phyloP scores from a whole-genome alignment of 2,888 invertebrate genomes.

The Hanleya hanleyi region DNA sequence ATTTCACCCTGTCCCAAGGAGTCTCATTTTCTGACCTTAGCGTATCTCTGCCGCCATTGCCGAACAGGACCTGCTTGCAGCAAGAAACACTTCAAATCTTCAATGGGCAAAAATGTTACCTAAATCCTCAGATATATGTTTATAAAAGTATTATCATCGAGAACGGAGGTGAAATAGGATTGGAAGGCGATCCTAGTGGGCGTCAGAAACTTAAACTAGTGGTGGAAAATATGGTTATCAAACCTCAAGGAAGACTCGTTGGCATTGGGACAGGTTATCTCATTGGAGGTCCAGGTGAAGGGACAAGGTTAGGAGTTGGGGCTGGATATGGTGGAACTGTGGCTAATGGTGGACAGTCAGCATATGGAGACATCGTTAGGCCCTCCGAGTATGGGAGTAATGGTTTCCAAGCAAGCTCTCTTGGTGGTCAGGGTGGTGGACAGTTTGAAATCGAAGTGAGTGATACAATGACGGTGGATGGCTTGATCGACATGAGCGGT shows the following conservation, averaged over 20 bases:
- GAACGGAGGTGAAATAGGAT: constrained; percentile 41
- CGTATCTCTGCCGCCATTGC: constrained; percentile 7
- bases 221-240: constrained; percentile 40
- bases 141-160: constrained; percentile 43
- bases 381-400: constrained; percentile 53
- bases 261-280: constrained; percentile 41
- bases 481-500: constrained; percentile 50
- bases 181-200: constrained; percentile 44
- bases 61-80: constrained; percentile 27
- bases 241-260: constrained; percentile 40
- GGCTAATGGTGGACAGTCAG: constrained; percentile 46
- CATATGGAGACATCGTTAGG: constrained; percentile 46
- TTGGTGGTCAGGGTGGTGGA: constrained; percentile 50
- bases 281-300: background rate
- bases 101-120: constrained; percentile 40
- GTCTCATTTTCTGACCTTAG: constrained; percentile 15
- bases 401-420: no score
- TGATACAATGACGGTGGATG: constrained; percentile 35
- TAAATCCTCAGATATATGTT: constrained; percentile 35
- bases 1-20: constrained; percentile 21
- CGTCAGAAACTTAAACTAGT: constrained; percentile 40
- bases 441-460: constrained; percentile 41
- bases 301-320: background rate
- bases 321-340: constrained; percentile 41
- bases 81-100: constrained; percentile 27